Evolutionary conservation across 2,113 vertebrate species (phyloP), one percentile per base, ranked within the genome.

Genomic region (Mastomys natalensis): DNA sequence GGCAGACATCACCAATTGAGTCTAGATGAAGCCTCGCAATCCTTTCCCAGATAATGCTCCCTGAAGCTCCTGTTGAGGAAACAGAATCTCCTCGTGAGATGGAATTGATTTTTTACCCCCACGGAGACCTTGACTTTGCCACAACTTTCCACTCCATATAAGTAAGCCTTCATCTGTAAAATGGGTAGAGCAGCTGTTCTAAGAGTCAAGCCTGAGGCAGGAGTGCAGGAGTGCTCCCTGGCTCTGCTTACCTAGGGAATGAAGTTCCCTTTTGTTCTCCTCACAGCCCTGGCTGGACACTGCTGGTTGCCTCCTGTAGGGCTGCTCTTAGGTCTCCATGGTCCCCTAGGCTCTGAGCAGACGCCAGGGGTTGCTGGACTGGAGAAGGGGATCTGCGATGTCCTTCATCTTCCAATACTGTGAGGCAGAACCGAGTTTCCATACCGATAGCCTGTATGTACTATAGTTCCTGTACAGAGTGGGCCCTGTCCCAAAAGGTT

Each of bases 111-210:
- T 48, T 45, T 58, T 24, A 51, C 24, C 2, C 64, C 34, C 17
- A 58, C 19, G 0, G 70, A 78, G 40, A 53, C 53, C 66, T 76
- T 24, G 73, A 62, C 22, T 21, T 6, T 21, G 60, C 24, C 43
- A 0, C 1, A 1, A 5, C 77, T 5, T 58, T 43, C 87, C 0
- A 3, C 60, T 31, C 53, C 3, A 0, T 19, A 29, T 64, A 64
- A 77, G 24, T 82, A 45, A n/a, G 37, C 17, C 90, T 53, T 53
- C 53, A 1, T 60, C 64, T 80, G 66, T 64, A 45, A 53, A 31
- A 37, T 1, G 70, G 84, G 31, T 43, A 5, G n/a, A 31, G 21
- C 1, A 0, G 70, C 70, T 10, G 37, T 5, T 74, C 60, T 17
- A 22, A 26, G 48, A 2, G 6, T 4, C 10, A 31, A 89, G 78